Percentiles rank a stretch among this genome's conserved stretches.
Evolutionary conservation across 2,113 vertebrate genomes (phyloP).

Genomic region (Erythrolamprus reginae): DNA sequence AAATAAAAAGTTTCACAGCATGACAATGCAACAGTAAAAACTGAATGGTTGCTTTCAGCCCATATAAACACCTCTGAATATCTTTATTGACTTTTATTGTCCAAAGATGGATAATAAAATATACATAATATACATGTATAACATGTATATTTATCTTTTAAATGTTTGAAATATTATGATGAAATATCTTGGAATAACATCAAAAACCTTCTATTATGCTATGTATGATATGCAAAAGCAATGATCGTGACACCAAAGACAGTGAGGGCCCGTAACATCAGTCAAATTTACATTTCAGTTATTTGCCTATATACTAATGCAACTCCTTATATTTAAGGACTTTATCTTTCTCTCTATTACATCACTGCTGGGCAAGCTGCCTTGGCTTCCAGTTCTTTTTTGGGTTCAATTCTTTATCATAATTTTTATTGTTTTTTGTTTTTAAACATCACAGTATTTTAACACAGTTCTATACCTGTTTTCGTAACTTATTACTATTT

Average conservation of each 20-base stretch:
- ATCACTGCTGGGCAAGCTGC: neutral
- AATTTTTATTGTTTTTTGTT: too few relatives aligned
- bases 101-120: too few relatives aligned
- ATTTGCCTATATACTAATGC: neutral
- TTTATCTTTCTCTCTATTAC: neutral
- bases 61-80: fast-evolving
- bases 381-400: neutral
- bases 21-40: neutral
- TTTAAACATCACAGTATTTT: too few relatives aligned
- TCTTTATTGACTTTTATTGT: neutral
- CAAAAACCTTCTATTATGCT: neutral
- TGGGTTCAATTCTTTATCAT: neutral
- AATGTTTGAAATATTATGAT: constrained; percentile 3
- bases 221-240: neutral
- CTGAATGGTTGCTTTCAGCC: neutral
- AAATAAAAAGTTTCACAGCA: neutral
- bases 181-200: neutral
- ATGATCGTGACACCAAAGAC: neutral
- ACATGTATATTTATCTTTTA: too few relatives aligned
- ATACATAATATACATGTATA: too few relatives aligned
- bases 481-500: too few relatives aligned
- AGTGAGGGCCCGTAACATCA: neutral
- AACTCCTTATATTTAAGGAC: neutral
- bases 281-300: neutral
- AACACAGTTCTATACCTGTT: too few relatives aligned